Conservation (phyloP, 37 sponge, comb jelly and placozoan genomes). For the Petrosia ficiformis region DNA sequence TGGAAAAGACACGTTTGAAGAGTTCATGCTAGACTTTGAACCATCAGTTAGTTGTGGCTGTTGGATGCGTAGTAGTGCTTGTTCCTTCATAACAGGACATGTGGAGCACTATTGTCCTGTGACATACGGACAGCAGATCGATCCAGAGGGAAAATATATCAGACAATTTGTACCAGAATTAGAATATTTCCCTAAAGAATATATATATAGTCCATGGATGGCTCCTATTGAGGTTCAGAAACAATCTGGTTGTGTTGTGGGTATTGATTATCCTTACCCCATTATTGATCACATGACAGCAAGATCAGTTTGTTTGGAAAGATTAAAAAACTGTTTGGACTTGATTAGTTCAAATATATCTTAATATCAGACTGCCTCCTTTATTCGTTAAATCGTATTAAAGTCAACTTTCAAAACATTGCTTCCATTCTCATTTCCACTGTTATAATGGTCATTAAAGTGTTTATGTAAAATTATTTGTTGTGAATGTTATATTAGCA, state of each 20-base stretch:
- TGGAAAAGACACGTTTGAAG: slow-evolving; percentile 49
- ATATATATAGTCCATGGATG: slow-evolving; percentile 64
- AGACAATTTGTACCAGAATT: slow-evolving; percentile 47
- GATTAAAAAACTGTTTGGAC: slow-evolving; percentile 16
- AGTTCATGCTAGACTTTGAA: slow-evolving; percentile 66
- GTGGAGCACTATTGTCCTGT: slow-evolving; percentile 58
- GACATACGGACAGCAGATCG: slow-evolving; percentile 58
- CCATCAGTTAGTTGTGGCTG: slow-evolving; percentile 40
- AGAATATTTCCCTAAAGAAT: slow-evolving; percentile 41
- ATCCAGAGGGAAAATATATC: slow-evolving; percentile 60
- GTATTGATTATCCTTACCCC: slow-evolving; percentile 63
- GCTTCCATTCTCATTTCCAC: too few species aligned
- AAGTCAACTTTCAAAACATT: too few species aligned
- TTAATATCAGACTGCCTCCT: too few species aligned
- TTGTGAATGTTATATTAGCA: too few species aligned
- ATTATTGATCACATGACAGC: slow-evolving; percentile 61
- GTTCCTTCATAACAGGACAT: slow-evolving; percentile 44
- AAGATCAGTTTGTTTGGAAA: slow-evolving; percentile 21
- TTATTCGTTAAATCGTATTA: too few species aligned
- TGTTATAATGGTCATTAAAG: too few species aligned
- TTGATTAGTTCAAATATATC: too few species aligned
- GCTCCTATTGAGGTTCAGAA: slow-evolving; percentile 44
- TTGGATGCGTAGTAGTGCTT: slow-evolving; percentile 63
- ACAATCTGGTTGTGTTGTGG: slow-evolving; percentile 41
- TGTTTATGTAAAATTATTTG: too few species aligned